A percentile compares a stretch with the other conserved stretches of the same genome.
These are phyloP conservation scores for Equus quagga DNA, from an alignment of 2,113 vertebrate genomes.

Conservation along the genomic window DNA sequence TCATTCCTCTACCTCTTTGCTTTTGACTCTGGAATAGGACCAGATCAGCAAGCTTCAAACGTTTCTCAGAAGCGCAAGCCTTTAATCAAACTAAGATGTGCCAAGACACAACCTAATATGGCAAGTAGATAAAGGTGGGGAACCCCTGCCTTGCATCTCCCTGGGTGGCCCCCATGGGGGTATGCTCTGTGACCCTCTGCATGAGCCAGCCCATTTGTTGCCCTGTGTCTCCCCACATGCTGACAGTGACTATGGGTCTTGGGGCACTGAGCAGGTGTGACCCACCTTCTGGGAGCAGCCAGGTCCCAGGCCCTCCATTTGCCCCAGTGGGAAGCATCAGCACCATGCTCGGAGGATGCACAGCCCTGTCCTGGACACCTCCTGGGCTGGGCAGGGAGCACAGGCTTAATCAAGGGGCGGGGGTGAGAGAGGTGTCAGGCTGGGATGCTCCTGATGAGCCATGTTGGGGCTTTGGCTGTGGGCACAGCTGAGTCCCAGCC, in stretches of 20 bases:
- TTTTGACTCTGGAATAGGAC: background rate
- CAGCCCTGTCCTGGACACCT: background rate
- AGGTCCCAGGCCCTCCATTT: background rate
- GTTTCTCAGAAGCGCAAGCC: background rate
- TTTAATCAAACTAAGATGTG: background rate
- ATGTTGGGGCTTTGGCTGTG: background rate
- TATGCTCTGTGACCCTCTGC: background rate
- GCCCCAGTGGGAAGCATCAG: background rate
- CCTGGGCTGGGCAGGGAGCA: background rate
- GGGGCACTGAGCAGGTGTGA: background rate
- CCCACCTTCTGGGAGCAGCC: background rate
- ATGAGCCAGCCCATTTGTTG: background rate
- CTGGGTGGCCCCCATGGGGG: background rate
- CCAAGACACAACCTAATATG: background rate
- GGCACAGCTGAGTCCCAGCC: background rate
- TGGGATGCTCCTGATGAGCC: background rate
- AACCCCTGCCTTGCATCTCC: background rate
- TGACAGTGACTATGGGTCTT: background rate
- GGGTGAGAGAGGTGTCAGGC: background rate
- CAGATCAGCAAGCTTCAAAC: background rate
- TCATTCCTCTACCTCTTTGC: background rate
- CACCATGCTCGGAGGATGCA: rapidly evolving
- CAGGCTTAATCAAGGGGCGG: background rate
- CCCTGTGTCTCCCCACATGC: background rate
- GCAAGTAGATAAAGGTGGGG: background rate